A percentile compares a stretch with the other conserved stretches of the same genome.
Evolutionary conservation across 2,113 vertebrate species (phyloP).

Genomic region (Archilochus colubris): DNA sequence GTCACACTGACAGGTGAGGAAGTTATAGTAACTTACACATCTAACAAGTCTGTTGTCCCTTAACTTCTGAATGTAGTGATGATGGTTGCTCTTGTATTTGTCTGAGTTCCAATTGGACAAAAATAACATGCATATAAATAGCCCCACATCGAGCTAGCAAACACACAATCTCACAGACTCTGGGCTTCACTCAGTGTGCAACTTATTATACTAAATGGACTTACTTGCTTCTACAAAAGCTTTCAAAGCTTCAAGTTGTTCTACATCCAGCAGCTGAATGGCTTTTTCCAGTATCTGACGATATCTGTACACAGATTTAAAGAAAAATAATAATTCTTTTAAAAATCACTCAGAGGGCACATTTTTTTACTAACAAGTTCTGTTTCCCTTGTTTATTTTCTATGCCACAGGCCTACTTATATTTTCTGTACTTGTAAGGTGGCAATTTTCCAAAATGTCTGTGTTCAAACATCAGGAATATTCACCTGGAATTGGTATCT

Average conservation of each 20-base stretch:
- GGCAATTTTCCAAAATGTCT: not conserved
- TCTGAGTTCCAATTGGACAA: not conserved
- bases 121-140: fast-evolving
- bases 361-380: not conserved
- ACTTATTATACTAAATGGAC: constrained; percentile 16
- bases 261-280: constrained; percentile 87
- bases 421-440: not conserved
- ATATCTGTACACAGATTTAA: constrained; percentile 79
- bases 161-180: not conserved
- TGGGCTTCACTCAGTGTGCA: not conserved
- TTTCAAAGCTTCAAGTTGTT: constrained; percentile 96
- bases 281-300: constrained; percentile 97
- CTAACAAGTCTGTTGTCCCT: not conserved
- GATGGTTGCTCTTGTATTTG: not conserved
- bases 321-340: not conserved
- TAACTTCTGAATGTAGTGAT: not conserved
- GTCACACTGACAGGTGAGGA: not conserved
- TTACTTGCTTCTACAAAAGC: constrained; percentile 99
- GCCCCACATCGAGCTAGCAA: fast-evolving
- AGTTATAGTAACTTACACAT: not conserved
- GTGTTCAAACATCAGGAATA: not conserved
- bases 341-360: not conserved
- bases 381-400: not conserved
- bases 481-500: not conserved
- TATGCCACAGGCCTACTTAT: not conserved